Percentiles rank a stretch among this genome's conserved stretches.
phyloP scores from a whole-genome alignment of 2,888 invertebrate species.

The Trissoscelio sp. region DNA sequence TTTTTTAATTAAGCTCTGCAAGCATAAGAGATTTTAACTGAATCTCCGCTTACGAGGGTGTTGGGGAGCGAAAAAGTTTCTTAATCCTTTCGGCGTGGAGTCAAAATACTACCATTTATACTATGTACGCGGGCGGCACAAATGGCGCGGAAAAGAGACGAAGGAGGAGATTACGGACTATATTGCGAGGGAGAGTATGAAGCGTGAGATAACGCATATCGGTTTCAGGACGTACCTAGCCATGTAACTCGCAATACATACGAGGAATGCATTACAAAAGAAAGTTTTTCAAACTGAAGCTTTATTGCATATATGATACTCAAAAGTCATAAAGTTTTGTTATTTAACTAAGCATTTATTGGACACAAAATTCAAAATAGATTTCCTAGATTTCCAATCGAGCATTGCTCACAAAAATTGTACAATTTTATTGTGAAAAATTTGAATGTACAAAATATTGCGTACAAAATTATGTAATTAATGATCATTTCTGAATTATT shows the following conservation, averaged over 20 bases:
- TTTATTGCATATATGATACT: slow-evolving; percentile 35
- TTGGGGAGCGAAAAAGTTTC: slow-evolving; percentile 46
- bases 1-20: slow-evolving; percentile 15
- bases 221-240: slow-evolving; percentile 38
- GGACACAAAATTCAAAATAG: too few species aligned
- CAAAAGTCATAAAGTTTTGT: slow-evolving; percentile 51
- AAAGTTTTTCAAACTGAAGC: slow-evolving; percentile 39
- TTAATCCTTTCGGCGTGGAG: slow-evolving; percentile 47
- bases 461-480: too few species aligned
- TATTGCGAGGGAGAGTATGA: slow-evolving; percentile 36
- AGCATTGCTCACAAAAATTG: too few species aligned
- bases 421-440: too few species aligned
- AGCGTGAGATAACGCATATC: slow-evolving; percentile 49
- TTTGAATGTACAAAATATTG: too few species aligned
- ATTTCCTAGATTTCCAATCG: too few species aligned
- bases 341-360: slow-evolving; percentile 50
- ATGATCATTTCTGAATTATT: too few species aligned
- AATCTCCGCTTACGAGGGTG: slow-evolving; percentile 21
- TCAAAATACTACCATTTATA: slow-evolving; percentile 52
- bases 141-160: neutral
- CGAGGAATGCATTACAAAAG: slow-evolving; percentile 44
- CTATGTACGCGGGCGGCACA: slow-evolving; percentile 15
- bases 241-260: slow-evolving; percentile 39
- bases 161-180: slow-evolving; percentile 8
- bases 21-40: slow-evolving; percentile 46